Evolutionary conservation across 2,888 invertebrate genomes (phyloP).

Genomic region (Polyommatus iphigenia): DNA sequence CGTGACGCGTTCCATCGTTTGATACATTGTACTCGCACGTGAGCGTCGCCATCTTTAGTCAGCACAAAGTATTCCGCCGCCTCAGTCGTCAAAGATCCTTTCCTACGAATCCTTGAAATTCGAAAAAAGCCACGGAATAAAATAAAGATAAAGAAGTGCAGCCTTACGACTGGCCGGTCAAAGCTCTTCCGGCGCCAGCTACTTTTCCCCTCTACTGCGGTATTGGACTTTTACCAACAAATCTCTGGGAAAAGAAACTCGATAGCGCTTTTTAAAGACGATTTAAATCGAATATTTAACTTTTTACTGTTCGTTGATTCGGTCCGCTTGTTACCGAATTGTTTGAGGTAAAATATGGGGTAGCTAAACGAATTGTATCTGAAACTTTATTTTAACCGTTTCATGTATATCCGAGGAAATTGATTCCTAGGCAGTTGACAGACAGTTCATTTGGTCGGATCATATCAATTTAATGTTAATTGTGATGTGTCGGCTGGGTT

Average conservation of each 20-base stretch:
- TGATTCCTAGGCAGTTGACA: no score
- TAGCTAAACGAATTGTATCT: not conserved
- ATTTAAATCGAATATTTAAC: constrained; percentile 22
- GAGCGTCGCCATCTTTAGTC: constrained; percentile 4
- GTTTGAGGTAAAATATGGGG: not conserved
- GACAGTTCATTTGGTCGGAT: no score
- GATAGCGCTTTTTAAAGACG: constrained; percentile 17
- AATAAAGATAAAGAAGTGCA: constrained; percentile 45
- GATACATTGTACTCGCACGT: constrained; percentile 3
- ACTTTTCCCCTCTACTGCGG: constrained; percentile 69
- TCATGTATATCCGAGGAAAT: not conserved
- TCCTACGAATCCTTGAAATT: not conserved
- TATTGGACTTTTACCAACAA: constrained; percentile 42
- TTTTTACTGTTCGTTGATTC: not conserved
- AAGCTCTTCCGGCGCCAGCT: constrained; percentile 56
- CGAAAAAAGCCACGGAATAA: constrained; percentile 30
- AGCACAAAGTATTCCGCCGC: constrained; percentile 19
- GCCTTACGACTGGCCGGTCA: constrained; percentile 59
- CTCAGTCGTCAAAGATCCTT: constrained; percentile 10
- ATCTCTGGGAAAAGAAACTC: constrained; percentile 26
- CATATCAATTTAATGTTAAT: no score
- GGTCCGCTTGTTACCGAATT: constrained; percentile 6
- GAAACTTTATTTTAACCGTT: not conserved
- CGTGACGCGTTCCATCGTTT: constrained; percentile 17
- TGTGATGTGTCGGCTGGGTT: no score